Evolutionary conservation across 2,113 vertebrate genomes (phyloP), one percentile per base, ranked within the genome.

Genomic region (Mustela nigripes): DNA sequence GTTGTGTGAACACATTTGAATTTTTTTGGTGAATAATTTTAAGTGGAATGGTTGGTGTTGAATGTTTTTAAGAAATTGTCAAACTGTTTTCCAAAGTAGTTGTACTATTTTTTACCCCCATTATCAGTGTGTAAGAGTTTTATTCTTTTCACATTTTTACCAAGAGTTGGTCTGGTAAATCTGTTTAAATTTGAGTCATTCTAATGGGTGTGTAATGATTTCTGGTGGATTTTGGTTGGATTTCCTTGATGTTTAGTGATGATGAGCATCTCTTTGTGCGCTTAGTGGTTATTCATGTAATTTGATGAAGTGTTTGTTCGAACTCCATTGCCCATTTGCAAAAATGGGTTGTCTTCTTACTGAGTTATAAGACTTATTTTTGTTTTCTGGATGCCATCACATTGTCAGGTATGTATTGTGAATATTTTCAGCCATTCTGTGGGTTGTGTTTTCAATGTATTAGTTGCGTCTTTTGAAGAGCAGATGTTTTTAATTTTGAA

Each of bases 391-490:
- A 42, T 81, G 7, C 4, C 21, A 76, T 79, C 45, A 84, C 42
- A 69, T 78, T 19, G 12, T 89, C 56, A 91, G 56, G 39, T 76
- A 92, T 45, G 26, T 92, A 42, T 78, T 76, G 10, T 69, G 58
- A 74, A 42, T 78, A n/a, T 82, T 76, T 87, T 73, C 26, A 62
- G 16, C 18, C 18, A 36, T 62, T 85, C 73, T 85, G 14, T 93
- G 63, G 26, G 76, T 81, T 93, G 65, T 8, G 28, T 95, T 89
- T 95, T 91, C 1, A 89, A 16, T 92, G 85, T 87, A n/a, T 93
- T 93, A 86, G 36, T 86, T 50, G 19, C 48, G 12, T 62, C 16
- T 65, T 93, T 91, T 50, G 56, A 97, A 93, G 80, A 91, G 33
- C 28, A 86, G 45, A 62, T 88, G 11, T 39, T 82, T 58, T 93